A percentile compares a stretch with the other conserved stretches of the same genome.
phyloP scores from a whole-genome alignment of 2,797 vertebrate genomes.

The Geotria australis region DNA sequence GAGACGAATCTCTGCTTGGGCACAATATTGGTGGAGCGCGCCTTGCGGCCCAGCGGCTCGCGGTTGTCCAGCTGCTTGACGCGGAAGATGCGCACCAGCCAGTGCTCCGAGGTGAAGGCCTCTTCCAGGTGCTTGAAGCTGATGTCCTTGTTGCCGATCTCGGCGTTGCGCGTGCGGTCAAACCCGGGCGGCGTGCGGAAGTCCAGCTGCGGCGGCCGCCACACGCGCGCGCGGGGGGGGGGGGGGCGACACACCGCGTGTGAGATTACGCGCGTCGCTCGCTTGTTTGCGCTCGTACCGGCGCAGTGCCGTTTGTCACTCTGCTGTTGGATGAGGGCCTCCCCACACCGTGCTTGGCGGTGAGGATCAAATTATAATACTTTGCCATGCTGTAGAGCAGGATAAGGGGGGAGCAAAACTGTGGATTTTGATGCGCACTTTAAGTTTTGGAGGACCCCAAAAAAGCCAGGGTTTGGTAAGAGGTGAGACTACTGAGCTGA shows the following conservation, averaged over 20 bases:
- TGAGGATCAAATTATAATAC: too few species aligned
- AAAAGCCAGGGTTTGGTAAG: too few species aligned
- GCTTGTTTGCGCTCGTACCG: not conserved
- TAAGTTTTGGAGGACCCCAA: too few species aligned
- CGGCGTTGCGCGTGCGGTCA: conserved; percentile 80
- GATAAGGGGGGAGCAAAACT: too few species aligned
- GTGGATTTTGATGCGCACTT: too few species aligned
- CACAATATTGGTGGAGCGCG: conserved; percentile 40
- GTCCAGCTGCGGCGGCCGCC: conserved; percentile 33
- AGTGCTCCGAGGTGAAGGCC: conserved; percentile 96
- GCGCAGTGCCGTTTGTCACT: not conserved
- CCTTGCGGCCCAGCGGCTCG: conserved; percentile 62
- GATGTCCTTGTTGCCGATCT: conserved; percentile 98
- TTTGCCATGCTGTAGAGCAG: too few species aligned
- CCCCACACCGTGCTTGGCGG: too few species aligned
- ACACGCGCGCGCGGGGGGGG: too few species aligned
- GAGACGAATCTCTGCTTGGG: conserved; percentile 95
- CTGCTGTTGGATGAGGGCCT: not conserved
- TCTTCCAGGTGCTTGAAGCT: conserved; percentile 91
- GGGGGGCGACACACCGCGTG: too few species aligned
- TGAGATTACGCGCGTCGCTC: too few species aligned
- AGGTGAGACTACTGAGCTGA: too few species aligned
- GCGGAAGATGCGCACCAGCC: conserved; percentile 98
- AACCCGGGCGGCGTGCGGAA: conserved; percentile 94
- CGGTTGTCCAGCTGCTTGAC: conserved; percentile 87